A percentile compares a stretch with the other conserved stretches of the same genome.
Conservation (phyloP, 1,140 invertebrate species). For the Pachyrhynchus sulphureomaculatus region DNA sequence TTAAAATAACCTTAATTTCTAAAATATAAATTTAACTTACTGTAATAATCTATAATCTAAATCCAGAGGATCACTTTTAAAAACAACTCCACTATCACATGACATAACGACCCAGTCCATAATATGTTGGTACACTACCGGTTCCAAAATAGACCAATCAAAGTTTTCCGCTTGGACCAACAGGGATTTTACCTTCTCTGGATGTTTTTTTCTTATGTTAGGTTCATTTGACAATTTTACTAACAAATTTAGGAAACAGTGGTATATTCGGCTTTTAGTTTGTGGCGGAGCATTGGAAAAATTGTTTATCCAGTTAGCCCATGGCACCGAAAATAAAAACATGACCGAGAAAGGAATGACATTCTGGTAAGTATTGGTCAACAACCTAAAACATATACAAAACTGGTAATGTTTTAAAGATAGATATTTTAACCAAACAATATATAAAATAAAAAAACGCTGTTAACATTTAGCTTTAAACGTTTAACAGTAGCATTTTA, state of each 20-base stretch:
- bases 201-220: slow-evolving; percentile 60
- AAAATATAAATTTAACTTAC: too few relatives aligned
- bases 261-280: slow-evolving; percentile 54
- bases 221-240: slow-evolving; percentile 72
- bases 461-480: too few relatives aligned
- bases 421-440: too few relatives aligned
- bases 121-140: slow-evolving; percentile 65
- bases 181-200: slow-evolving; percentile 51
- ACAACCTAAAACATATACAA: slow-evolving; percentile 54
- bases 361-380: slow-evolving; percentile 69
- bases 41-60: slow-evolving; percentile 53
- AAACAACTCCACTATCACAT: slow-evolving; percentile 70
- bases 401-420: too few relatives aligned
- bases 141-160: slow-evolving; percentile 70
- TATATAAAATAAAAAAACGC: too few relatives aligned
- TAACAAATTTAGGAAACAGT: slow-evolving; percentile 63
- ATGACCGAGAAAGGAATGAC: slow-evolving; percentile 69
- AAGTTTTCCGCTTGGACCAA: slow-evolving; percentile 66
- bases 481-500: too few relatives aligned
- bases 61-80: slow-evolving; percentile 54
- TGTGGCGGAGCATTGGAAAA: slow-evolving; percentile 50
- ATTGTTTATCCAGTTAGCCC: slow-evolving; percentile 57
- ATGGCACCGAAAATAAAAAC: slow-evolving; percentile 67
- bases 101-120: slow-evolving; percentile 78
- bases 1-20: too few relatives aligned